These are phyloP conservation scores for Sorex fumeus DNA, from an alignment of 2,113 vertebrate genomes.

Conservation along the genomic window DNA sequence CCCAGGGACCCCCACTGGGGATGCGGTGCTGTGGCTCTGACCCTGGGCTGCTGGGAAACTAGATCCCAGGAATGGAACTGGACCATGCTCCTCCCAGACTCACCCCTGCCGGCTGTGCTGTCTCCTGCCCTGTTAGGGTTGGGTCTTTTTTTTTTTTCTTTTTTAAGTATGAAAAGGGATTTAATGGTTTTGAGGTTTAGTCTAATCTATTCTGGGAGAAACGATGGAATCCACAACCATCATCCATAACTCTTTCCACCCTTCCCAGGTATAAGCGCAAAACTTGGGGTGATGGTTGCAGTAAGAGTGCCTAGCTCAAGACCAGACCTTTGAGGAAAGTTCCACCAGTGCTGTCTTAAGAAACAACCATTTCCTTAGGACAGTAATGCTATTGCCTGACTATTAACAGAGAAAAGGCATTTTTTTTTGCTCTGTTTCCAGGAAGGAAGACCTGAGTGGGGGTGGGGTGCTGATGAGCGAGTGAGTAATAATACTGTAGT, in stretches of 20 bases:
- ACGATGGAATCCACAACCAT: not conserved
- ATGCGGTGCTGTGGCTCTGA: no score
- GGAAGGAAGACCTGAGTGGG: not conserved
- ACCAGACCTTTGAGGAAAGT: not conserved
- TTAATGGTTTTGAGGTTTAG: not conserved
- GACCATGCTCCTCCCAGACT: no score
- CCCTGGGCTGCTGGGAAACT: no score
- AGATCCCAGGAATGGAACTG: no score
- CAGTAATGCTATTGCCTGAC: not conserved
- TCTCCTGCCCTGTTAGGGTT: no score
- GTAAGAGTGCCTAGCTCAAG: not conserved
- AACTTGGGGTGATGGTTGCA: not conserved
- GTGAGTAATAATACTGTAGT: not conserved
- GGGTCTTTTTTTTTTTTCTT: no score
- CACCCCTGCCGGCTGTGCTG: no score
- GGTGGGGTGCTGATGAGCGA: not conserved
- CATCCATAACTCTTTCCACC: not conserved
- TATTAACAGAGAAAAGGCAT: not conserved
- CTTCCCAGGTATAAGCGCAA: conserved; percentile 14
- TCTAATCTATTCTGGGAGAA: not conserved
- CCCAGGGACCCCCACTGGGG: no score
- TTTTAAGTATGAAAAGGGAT: not conserved
- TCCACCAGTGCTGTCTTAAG: not conserved
- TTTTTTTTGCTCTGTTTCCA: not conserved
- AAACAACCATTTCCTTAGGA: conserved; percentile 45